These are phyloP conservation scores for Agonopterix arenella DNA, from an alignment of 2,888 invertebrate species.

Conservation along the genomic window DNA sequence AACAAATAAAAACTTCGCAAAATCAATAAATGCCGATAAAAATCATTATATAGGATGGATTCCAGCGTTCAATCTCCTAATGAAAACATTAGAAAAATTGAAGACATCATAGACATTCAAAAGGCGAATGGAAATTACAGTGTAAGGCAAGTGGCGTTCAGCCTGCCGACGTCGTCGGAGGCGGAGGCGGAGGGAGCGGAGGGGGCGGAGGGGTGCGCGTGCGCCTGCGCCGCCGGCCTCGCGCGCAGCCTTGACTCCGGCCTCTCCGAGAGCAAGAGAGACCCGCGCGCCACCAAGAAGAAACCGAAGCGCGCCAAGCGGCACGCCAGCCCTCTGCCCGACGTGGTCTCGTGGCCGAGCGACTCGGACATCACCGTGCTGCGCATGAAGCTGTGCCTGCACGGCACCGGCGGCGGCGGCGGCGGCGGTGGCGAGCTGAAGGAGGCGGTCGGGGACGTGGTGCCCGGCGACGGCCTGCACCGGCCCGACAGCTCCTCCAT, in stretches of 20 bases:
- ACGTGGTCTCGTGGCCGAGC: constrained; percentile 70
- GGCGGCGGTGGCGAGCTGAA: background rate
- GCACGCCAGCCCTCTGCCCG: constrained; percentile 37
- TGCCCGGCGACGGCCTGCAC: constrained; percentile 76
- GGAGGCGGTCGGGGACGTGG: constrained; percentile 31
- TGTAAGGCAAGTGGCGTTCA: constrained; percentile 38
- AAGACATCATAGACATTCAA: constrained; percentile 65
- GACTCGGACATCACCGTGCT: constrained; percentile 79
- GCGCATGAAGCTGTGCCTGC: constrained; percentile 49
- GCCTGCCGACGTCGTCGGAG: background rate
- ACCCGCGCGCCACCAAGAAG: constrained; percentile 28
- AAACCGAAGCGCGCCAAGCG: constrained; percentile 39
- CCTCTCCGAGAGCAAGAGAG: constrained; percentile 21
- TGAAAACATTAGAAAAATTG: constrained; percentile 54
- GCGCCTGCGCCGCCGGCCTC: background rate
- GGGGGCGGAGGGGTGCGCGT: background rate
- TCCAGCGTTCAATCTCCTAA: constrained; percentile 25
- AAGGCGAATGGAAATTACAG: constrained; percentile 55
- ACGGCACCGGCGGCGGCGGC: background rate
- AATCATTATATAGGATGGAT: constrained; percentile 31
- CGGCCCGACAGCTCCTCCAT: constrained; percentile 75
- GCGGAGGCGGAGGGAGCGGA: background rate
- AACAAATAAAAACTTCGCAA: constrained; percentile 31
- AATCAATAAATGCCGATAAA: constrained; percentile 22
- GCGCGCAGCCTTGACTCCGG: constrained; percentile 5